These are phyloP conservation scores for Orchesellides sinensis DNA, from an alignment of 2,888 invertebrate genomes.

Conservation along the genomic window DNA sequence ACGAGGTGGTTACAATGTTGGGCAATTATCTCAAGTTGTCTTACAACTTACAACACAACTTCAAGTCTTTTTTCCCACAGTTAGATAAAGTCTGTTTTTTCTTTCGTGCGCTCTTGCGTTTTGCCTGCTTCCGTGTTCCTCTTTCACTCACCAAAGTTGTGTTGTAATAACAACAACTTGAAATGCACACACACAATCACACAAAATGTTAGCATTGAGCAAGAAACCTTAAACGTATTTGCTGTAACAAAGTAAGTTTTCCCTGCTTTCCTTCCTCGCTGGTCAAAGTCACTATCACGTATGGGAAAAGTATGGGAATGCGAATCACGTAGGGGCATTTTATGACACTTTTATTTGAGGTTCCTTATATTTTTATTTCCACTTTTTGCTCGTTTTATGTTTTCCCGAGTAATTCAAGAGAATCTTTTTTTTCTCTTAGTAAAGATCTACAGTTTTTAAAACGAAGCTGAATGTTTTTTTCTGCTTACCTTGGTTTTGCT, in stretches of 20 bases:
- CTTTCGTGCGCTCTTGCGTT: constrained; percentile 14
- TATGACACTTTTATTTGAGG: constrained; percentile 64
- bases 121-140: constrained; percentile 38
- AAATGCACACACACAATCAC: constrained; percentile 56
- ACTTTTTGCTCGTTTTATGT: constrained; percentile 44
- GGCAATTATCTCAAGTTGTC: constrained; percentile 63
- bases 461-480: constrained; percentile 23
- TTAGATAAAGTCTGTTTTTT: constrained; percentile 43
- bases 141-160: constrained; percentile 32
- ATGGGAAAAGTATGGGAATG: constrained; percentile 42
- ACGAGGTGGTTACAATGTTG: constrained; percentile 57
- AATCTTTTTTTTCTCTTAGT: constrained; percentile 11
- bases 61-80: constrained; percentile 48
- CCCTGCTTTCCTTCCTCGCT: constrained; percentile 9
- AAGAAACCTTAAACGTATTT: constrained; percentile 47
- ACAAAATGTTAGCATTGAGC: constrained; percentile 27
- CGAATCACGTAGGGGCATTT: constrained; percentile 61
- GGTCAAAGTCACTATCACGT: constrained; percentile 53
- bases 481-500: constrained; percentile 22
- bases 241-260: constrained; percentile 48
- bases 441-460: not conserved
- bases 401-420: constrained; percentile 46
- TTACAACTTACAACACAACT: constrained; percentile 54
- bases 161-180: constrained; percentile 44
- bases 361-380: constrained; percentile 54